Conservation (phyloP, 2,113 vertebrate genomes). For the Ptyas mucosa region DNA sequence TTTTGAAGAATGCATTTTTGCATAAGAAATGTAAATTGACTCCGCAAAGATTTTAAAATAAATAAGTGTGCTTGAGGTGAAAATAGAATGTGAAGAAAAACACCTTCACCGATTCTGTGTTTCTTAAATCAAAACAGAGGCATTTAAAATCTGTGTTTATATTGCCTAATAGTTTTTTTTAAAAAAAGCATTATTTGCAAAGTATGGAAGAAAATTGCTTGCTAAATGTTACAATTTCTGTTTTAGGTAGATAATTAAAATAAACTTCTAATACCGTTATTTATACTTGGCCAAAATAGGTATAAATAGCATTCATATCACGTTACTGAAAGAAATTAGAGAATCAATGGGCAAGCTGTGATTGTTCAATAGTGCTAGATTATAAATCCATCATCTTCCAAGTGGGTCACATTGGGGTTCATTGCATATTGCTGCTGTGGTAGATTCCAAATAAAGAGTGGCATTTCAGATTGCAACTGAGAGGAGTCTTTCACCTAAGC, state of each 20-base stretch:
- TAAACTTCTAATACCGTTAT: constrained; percentile 40
- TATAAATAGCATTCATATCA: constrained; percentile 58
- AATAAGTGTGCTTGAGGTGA: background rate
- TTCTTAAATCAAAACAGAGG: background rate
- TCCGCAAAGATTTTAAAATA: background rate
- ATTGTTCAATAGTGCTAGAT: background rate
- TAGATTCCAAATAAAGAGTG: constrained; percentile 53
- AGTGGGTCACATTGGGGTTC: background rate
- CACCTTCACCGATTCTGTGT: background rate
- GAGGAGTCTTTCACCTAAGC: constrained; percentile 43
- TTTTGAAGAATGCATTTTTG: constrained; percentile 11
- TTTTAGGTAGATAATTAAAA: constrained; percentile 46
- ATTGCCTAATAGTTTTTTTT: background rate
- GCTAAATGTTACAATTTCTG: constrained; percentile 37
- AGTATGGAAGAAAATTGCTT: background rate
- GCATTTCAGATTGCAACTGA: constrained; percentile 50
- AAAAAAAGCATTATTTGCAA: constrained; percentile 1
- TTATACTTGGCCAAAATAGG: constrained; percentile 51
- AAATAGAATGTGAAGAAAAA: background rate
- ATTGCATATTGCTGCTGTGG: constrained; percentile 27
- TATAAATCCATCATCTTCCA: background rate
- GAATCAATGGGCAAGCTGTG: background rate
- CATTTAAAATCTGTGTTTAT: background rate
- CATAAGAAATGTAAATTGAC: constrained; percentile 6
- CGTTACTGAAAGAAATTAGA: constrained; percentile 43